Conservation (phyloP, 1,140 invertebrate genomes). For the Anagrus nilaparvatae region DNA sequence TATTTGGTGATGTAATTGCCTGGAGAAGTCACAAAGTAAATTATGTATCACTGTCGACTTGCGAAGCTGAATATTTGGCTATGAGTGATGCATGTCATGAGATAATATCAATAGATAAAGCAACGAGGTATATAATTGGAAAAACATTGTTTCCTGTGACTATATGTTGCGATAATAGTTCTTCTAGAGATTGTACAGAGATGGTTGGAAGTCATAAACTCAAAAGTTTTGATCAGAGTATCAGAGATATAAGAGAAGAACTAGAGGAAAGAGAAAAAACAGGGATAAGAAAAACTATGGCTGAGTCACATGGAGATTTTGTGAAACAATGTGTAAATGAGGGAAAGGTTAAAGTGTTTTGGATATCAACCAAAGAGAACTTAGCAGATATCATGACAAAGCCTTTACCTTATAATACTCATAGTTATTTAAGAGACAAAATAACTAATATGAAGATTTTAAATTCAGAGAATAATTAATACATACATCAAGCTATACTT, state of each 20-base stretch:
- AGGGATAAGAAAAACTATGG: slow-evolving; percentile 16
- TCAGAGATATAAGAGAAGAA: slow-evolving; percentile 16
- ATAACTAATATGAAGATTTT: slow-evolving; percentile 13
- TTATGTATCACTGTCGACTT: slow-evolving; percentile 3
- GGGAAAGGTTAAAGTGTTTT: slow-evolving; percentile 16
- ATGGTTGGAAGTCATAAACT: slow-evolving; percentile 8
- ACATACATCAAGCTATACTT: no score
- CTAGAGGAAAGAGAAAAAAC: slow-evolving; percentile 16
- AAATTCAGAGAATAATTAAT: no score
- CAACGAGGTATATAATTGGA: neutral
- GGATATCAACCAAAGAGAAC: slow-evolving; percentile 17
- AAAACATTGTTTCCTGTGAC: neutral
- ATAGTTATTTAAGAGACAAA: slow-evolving; percentile 16
- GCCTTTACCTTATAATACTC: slow-evolving; percentile 9
- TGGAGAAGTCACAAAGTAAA: neutral
- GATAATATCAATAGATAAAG: neutral
- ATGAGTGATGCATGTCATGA: neutral
- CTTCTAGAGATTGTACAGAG: neutral
- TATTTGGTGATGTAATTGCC: neutral
- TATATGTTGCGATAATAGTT: slow-evolving; percentile 1
- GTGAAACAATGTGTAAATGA: slow-evolving; percentile 17
- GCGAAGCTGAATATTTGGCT: neutral
- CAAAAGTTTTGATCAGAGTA: slow-evolving; percentile 5
- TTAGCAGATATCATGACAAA: slow-evolving; percentile 18
- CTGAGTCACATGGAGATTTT: slow-evolving; percentile 16